Evolutionary conservation across 1,140 invertebrate genomes (phyloP), one percentile per base, ranked within the genome.

Genomic region (Drosophila suzukii): DNA sequence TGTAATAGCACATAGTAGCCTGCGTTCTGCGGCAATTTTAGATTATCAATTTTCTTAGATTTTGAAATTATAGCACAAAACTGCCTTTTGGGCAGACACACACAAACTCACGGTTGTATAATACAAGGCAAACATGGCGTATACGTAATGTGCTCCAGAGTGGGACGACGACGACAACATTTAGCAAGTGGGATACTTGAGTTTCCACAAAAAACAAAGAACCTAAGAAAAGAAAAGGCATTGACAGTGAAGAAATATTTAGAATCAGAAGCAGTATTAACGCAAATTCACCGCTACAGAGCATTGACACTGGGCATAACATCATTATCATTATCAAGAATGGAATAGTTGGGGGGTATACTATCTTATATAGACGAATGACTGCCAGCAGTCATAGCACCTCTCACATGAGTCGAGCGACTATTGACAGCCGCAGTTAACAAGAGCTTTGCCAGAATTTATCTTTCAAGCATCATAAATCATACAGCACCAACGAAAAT

Each of bases 401-500:
- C 27, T 27, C 27, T 27, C 27, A 27, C 59, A 57, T 46, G 46
- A 58, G 57, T 30, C 65, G 59, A 78, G 75, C 71, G 67, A 79
- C 73, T 89, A 88, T 88, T 88, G 83, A 88, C 83, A 88, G 84
- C 60, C 62, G 78, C 78, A 80, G 76, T 80, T 89, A 89, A 77
- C 83, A 71, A 83, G 62, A 68, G 72, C 65, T 89, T 80, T 74
- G 59, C 67, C 57, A 71, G 75, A 89, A 83, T 80, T 89, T 88
- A 88, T 88, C 84, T 88, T 88, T 88, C 83, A 88, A 83, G 83
- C 83, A 89, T 89, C 83, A 88, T 88, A 88, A 88, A 88, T 89
- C 83, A 89, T 76, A 76, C 32, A 57, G 24, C 50, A 38, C 47
- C 15, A 78, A 61, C 36, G 39, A 53, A 72, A 76, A 59, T 41